phyloP scores from a whole-genome alignment of 1,140 invertebrate genomes.

The Drosophila parabipectinata region DNA sequence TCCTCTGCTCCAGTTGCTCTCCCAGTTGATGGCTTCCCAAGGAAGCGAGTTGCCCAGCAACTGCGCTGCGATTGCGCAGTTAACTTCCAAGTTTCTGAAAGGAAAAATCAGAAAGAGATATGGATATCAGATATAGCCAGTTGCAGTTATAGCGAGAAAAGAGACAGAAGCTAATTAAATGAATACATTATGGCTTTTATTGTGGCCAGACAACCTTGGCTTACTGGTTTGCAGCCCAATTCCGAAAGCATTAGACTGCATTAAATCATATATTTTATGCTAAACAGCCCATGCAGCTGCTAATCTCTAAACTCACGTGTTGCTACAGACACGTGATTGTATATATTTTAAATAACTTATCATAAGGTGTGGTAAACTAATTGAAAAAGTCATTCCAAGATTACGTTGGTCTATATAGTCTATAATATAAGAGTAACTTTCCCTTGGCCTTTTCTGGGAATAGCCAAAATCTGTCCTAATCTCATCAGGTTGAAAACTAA shows the following conservation, averaged over 20 bases:
- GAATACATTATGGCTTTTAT: constrained; percentile 40
- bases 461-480: constrained; percentile 4
- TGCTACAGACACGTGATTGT: constrained; percentile 23
- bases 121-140: constrained; percentile 18
- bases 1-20: constrained; percentile 10
- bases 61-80: constrained; percentile 25
- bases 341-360: not conserved
- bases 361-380: not conserved
- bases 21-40: constrained; percentile 29
- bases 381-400: not conserved
- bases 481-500: constrained; percentile 20
- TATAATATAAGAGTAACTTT: constrained; percentile 5
- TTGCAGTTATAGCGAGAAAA: constrained; percentile 9
- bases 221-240: constrained; percentile 42
- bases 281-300: constrained; percentile 34
- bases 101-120: constrained; percentile 7
- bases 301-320: constrained; percentile 48
- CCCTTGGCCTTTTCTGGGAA: constrained; percentile 8
- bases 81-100: constrained; percentile 54
- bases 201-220: constrained; percentile 44
- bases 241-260: constrained; percentile 7
- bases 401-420: not conserved
- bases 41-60: not conserved
- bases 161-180: constrained; percentile 30
- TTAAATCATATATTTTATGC: constrained; percentile 12